Evolutionary conservation across 2,797 vertebrate species (phyloP).

Genomic region (Tadarida brasiliensis): DNA sequence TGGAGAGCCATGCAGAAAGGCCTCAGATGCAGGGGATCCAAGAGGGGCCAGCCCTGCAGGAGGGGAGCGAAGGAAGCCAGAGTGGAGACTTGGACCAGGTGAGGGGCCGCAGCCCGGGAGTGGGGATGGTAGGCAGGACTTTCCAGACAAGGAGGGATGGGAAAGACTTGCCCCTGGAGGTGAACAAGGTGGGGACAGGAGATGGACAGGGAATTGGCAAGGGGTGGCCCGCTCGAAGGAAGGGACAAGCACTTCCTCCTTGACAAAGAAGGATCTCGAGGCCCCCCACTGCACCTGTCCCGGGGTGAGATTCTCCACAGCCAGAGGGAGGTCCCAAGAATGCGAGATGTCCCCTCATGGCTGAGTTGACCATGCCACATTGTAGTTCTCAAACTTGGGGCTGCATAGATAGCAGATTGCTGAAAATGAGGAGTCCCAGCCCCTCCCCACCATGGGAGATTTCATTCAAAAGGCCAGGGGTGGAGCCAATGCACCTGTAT

Average conservation of each 20-base stretch:
- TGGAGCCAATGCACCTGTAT: not conserved
- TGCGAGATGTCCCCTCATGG: fast-evolving
- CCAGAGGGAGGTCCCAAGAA: not conserved
- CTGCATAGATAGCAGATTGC: too few species aligned
- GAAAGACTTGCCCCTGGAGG: not conserved
- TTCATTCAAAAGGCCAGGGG: not conserved
- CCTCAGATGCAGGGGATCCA: not conserved
- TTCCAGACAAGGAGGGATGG: not conserved
- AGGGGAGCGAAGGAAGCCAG: not conserved
- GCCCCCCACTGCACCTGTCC: fast-evolving
- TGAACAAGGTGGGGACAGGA: not conserved
- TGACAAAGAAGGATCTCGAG: not conserved
- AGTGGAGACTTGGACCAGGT: slow-evolving; percentile 82
- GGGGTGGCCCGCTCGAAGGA: not conserved
- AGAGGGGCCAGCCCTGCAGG: not conserved
- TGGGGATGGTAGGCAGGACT: fast-evolving
- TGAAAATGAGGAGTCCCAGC: not conserved
- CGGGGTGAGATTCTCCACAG: not conserved
- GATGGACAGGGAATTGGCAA: not conserved
- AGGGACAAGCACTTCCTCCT: fast-evolving
- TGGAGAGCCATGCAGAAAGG: fast-evolving
- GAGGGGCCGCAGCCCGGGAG: not conserved
- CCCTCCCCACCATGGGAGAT: fast-evolving
- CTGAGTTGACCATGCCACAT: fast-evolving
- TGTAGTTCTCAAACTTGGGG: not conserved